phyloP scores from a whole-genome alignment of 2,113 vertebrate species.

The Myotis lucifugus region DNA sequence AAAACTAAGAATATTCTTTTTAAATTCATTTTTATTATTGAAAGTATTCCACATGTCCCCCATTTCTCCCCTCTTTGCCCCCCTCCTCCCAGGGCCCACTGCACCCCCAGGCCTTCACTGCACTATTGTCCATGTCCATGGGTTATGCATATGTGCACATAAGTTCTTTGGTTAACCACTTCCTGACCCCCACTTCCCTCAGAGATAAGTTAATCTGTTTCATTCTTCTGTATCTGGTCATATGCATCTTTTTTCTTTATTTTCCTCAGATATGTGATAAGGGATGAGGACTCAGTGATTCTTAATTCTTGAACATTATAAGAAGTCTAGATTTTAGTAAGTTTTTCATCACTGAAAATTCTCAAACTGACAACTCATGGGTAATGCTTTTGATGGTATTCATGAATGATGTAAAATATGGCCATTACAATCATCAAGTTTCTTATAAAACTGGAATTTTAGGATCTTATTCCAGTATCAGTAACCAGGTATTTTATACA shows the following conservation, averaged over 20 bases:
- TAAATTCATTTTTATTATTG: too few species aligned
- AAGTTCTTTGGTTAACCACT: too few species aligned
- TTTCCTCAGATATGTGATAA: background rate
- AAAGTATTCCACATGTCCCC: too few species aligned
- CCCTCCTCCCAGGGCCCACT: too few species aligned
- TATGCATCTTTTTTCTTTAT: background rate
- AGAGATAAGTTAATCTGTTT: background rate
- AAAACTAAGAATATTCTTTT: too few species aligned
- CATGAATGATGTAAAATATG: background rate
- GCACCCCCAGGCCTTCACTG: too few species aligned
- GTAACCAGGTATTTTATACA: background rate
- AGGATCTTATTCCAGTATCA: background rate
- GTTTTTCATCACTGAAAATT: conserved; percentile 13
- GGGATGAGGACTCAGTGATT: background rate
- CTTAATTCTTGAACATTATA: conserved; percentile 15
- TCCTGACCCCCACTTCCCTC: background rate
- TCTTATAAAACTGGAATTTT: background rate
- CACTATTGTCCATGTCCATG: too few species aligned
- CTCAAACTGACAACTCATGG: background rate
- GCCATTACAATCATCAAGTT: background rate
- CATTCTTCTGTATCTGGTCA: background rate
- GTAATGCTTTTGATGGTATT: background rate
- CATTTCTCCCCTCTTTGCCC: too few species aligned
- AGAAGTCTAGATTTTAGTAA: background rate
- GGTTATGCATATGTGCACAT: too few species aligned